Evolutionary conservation across 2,113 vertebrate species (phyloP), one percentile per base, ranked within the genome.

Genomic region (Crypturellus undulatus): DNA sequence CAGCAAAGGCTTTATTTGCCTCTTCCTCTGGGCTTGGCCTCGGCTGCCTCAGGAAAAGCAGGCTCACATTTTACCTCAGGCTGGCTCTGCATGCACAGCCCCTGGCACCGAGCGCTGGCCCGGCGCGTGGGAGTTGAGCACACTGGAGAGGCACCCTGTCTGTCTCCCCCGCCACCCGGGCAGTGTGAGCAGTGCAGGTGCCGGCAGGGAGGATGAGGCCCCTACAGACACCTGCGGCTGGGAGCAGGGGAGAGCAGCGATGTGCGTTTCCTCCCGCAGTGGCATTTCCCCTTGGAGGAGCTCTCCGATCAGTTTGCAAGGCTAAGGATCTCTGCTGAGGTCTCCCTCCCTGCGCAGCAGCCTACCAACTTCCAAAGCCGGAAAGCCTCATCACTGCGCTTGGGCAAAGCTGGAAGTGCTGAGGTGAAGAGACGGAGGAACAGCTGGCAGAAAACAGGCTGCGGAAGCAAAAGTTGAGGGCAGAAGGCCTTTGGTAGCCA

Each of bases 31-130:
- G 79, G 76, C 71, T 95, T 63, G 85, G 85, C 82, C 87, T 79
- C 82, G 93, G 25, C 86, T 93, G 82, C 86, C 88, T 80, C 72
- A 25, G 83, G 84, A 89, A 88, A 94, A 95, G 92, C 83, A 90
- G 81, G 65, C 90, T 95, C 14, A 0, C 77, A 42, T 89, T 87
- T 94, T 82, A 60, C 90, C 90, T 94, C 92, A 51, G 83, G 77
- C 95, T 96, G 95, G 95, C 93, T 96, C 93, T 85, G 79, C 79
- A 51, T 90, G 94, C 92, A 96, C 83, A 86, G 88, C 88, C 87
- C 92, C 93, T 96, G 95, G 95, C 95, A 94, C 60, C 0, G n/a
- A 90, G 90, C 0, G 24, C 92, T 96, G 95, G 95, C 95, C 92
- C 12, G 2, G 85, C 90, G 85, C 17, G 92, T 96, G 93, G 95